Evolutionary conservation across 1,140 invertebrate genomes (phyloP), one percentile per base, ranked within the genome.

Genomic region (Trichonephila clavata): DNA sequence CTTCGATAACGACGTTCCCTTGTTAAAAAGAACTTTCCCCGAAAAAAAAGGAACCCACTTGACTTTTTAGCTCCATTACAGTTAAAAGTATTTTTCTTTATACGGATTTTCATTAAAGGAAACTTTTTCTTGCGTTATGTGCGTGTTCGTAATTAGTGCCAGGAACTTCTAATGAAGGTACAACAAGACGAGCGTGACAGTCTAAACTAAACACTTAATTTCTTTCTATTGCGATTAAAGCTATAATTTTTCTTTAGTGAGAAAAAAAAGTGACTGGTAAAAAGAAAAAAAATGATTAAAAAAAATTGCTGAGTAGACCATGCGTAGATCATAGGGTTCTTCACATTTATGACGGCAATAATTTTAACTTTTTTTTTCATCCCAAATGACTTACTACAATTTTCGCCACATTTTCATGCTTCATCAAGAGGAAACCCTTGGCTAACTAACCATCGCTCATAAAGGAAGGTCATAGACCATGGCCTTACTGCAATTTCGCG

Each of bases 51-150:
- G 57, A 68, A 68, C 32, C 57, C n/a, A 59, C 63, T 92, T 92
- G 61, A 93, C 65, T 93, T 93, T 93, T 93, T 87, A 93, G 92
- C 84, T 87, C 84, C 92, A 93, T 93, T 93, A 80, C 86, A 88
- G 65, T 87, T 65, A 63, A 86, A 92, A 87, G 65, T 93, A n/a
- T 93, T 93, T 86, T 93, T 87, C 65, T 92, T 93, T 88, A 80
- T 77, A 65, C 60, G 18, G 86, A 88, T 87, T 87, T 92, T 87
- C 86, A 88, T 93, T 87, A 93, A 68, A 84, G 68, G 68, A 80
- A 68, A 93, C 68, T 93, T 93, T 93, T 93, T 88, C 92, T 81
- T 50, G 13, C 43, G 84, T 63, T 80, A 81, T 71, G 59, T 87
- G 84, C 92, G 63, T 93, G 84, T 59, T 32, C 16, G 65, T 93